A percentile compares a stretch with the other conserved stretches of the same genome.
Conservation (phyloP, 1,140 invertebrate species). For the Amphibalanus amphitrite region DNA sequence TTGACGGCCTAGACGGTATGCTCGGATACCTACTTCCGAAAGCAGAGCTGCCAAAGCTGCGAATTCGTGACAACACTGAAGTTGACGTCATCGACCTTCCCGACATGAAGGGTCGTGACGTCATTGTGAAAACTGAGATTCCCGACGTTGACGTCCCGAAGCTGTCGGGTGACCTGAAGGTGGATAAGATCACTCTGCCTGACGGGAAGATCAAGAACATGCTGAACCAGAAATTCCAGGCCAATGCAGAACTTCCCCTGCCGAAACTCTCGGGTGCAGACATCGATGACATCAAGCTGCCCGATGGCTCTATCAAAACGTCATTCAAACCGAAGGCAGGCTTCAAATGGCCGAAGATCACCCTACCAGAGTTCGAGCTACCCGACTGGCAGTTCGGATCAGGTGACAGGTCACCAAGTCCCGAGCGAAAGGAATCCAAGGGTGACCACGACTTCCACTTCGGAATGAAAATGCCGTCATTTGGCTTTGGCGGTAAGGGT, state of each 20-base stretch:
- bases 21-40: background rate
- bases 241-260: background rate
- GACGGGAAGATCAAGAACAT: background rate
- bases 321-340: background rate
- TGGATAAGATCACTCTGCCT: background rate
- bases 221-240: background rate
- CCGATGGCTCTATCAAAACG: background rate
- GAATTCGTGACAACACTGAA: background rate
- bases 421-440: no score
- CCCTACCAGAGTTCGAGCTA: background rate
- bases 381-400: background rate
- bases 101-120: background rate
- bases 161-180: background rate
- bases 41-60: background rate
- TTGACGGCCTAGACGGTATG: background rate
- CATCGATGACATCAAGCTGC: background rate
- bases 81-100: background rate
- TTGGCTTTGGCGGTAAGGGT: no score
- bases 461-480: no score
- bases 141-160: background rate
- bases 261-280: background rate
- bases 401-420: no score
- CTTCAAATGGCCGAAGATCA: background rate
- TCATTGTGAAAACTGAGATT: background rate
- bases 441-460: no score